Conservation (phyloP, 2,797 vertebrate species). For the Botia kubotai region DNA sequence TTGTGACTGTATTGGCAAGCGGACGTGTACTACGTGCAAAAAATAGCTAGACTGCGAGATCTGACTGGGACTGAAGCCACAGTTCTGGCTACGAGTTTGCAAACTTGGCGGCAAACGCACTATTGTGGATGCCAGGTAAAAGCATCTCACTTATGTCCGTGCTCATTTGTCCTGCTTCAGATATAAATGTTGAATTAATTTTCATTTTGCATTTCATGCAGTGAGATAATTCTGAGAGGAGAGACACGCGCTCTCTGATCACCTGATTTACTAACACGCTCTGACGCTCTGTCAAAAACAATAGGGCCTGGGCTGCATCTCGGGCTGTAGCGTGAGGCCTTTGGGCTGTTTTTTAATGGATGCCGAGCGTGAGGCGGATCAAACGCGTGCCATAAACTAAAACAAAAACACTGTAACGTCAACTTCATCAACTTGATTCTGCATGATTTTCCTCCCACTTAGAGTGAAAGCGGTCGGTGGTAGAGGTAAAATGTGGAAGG, state of each 20-base stretch:
- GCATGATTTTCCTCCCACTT: constrained; percentile 49
- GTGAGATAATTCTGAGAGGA: constrained; percentile 55
- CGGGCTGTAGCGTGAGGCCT: constrained; percentile 53
- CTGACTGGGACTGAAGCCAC: constrained; percentile 1
- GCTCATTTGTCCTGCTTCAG: constrained; percentile 52
- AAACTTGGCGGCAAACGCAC: constrained; percentile 37
- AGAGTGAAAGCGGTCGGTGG: constrained; percentile 42
- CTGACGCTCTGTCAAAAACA: constrained; percentile 60
- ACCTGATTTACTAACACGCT: constrained; percentile 61
- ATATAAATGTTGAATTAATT: constrained; percentile 59
- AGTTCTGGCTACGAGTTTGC: constrained; percentile 33
- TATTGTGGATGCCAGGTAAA: constrained; percentile 34
- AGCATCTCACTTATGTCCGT: constrained; percentile 41
- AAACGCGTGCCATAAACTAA: constrained; percentile 52
- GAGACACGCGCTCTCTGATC: constrained; percentile 52
- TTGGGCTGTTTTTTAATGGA: constrained; percentile 57
- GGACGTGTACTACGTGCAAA: neutral
- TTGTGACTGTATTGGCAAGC: constrained; percentile 7
- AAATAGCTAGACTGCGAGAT: neutral
- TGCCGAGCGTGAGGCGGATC: constrained; percentile 52
- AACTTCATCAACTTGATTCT: constrained; percentile 49
- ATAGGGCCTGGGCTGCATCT: constrained; percentile 49
- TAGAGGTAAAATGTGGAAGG: constrained; percentile 28
- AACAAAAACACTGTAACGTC: constrained; percentile 52
- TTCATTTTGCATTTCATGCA: constrained; percentile 53